Conservation (phyloP, 2,888 invertebrate genomes). For the Agrochola circellaris region DNA sequence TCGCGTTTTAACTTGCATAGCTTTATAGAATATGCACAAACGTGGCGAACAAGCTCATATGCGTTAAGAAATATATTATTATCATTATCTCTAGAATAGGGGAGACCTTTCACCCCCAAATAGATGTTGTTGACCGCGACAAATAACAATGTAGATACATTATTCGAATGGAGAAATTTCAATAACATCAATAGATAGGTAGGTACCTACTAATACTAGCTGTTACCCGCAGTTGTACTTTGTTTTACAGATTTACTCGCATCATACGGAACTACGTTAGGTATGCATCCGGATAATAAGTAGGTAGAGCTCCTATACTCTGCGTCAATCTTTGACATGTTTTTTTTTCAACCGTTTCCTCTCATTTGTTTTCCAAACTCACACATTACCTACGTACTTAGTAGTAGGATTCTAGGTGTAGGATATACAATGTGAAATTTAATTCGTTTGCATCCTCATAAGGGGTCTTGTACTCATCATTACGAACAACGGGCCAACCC, state of each 20-base stretch:
- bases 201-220: not conserved
- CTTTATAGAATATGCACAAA: conserved; percentile 2
- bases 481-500: too few species aligned
- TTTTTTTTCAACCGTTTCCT: too few species aligned
- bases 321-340: too few species aligned
- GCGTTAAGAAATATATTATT: conserved; percentile 4
- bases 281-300: not conserved
- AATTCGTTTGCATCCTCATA: too few species aligned
- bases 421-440: too few species aligned
- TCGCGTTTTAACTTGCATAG: not conserved
- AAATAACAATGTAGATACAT: conserved; percentile 42
- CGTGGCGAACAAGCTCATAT: not conserved
- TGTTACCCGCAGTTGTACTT: too few species aligned
- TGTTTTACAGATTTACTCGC: not conserved
- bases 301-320: not conserved
- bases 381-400: too few species aligned
- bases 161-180: conserved; percentile 14
- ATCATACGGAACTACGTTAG: too few species aligned
- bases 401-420: too few species aligned
- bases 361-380: too few species aligned
- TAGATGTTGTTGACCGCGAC: conserved; percentile 59
- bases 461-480: too few species aligned
- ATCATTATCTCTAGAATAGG: conserved; percentile 47
- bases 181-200: conserved; percentile 7
- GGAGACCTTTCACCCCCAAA: conserved; percentile 62